These are phyloP conservation scores for Ctena decussata DNA, from an alignment of 2,888 invertebrate genomes.

Conservation along the genomic window DNA sequence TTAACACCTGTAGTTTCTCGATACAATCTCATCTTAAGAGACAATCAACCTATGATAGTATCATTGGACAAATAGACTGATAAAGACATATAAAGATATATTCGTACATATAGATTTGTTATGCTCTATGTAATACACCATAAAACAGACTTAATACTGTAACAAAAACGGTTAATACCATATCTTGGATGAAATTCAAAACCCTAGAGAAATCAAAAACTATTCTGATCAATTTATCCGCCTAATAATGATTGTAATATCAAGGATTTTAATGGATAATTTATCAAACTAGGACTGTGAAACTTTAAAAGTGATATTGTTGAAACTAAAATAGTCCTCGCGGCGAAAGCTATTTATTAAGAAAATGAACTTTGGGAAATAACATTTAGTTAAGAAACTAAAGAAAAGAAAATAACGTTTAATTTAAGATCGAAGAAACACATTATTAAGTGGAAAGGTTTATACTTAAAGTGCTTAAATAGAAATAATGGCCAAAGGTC, in stretches of 20 bases:
- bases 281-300: neutral
- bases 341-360: neutral
- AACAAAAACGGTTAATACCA: slow-evolving; percentile 2
- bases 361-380: slow-evolving; percentile 6
- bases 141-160: neutral
- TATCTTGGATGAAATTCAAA: slow-evolving; percentile 10
- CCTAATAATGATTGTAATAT: neutral
- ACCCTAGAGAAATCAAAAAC: slow-evolving; percentile 5
- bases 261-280: neutral
- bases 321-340: neutral
- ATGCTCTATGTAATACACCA: neutral
- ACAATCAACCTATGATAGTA: neutral
- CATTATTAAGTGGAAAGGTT: neutral
- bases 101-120: neutral
- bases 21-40: slow-evolving; percentile 7
- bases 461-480: neutral
- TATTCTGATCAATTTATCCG: slow-evolving; percentile 4
- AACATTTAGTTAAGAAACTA: slow-evolving; percentile 3
- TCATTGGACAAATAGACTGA: neutral
- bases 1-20: neutral
- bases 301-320: neutral
- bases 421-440: neutral
- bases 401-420: neutral
- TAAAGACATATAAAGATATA: neutral
- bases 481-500: neutral